phyloP scores from a whole-genome alignment of 30 jellyfish, hydroid and myxozoan species.

The Pelagia noctiluca region DNA sequence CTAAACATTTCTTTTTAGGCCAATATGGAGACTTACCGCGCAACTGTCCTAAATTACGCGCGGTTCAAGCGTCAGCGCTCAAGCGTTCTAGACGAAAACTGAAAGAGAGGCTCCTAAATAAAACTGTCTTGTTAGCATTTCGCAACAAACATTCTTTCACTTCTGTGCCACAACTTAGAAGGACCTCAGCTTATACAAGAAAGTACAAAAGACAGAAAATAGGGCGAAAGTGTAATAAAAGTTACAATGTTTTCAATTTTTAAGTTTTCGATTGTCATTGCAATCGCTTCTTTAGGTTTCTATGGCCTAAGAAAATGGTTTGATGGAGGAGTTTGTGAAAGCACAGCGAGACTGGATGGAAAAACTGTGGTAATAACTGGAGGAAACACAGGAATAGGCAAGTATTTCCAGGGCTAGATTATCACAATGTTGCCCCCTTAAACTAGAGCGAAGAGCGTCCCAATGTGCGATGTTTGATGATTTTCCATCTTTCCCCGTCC shows the following conservation, averaged over 20 bases:
- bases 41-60: too few relatives aligned
- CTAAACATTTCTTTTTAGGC: too few relatives aligned
- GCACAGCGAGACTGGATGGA: conserved; percentile 85
- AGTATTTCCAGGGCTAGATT: too few relatives aligned
- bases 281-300: conserved; percentile 30
- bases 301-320: conserved; percentile 36
- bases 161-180: neutral
- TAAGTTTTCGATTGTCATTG: neutral
- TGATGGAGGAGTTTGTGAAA: conserved; percentile 81
- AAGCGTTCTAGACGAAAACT: neutral
- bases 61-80: too few relatives aligned
- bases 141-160: too few relatives aligned
- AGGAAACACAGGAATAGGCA: conserved; percentile 95
- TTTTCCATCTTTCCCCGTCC: too few relatives aligned
- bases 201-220: neutral
- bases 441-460: too few relatives aligned
- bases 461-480: too few relatives aligned
- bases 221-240: neutral
- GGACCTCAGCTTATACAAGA: neutral
- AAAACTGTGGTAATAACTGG: conserved; percentile 94
- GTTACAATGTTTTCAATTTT: conserved; percentile 8
- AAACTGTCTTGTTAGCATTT: neutral
- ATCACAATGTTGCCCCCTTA: too few relatives aligned
- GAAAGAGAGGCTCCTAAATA: neutral
- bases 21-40: too few relatives aligned